Conservation (phyloP, 2,797 vertebrate species). For the Eulemur albifrons region DNA sequence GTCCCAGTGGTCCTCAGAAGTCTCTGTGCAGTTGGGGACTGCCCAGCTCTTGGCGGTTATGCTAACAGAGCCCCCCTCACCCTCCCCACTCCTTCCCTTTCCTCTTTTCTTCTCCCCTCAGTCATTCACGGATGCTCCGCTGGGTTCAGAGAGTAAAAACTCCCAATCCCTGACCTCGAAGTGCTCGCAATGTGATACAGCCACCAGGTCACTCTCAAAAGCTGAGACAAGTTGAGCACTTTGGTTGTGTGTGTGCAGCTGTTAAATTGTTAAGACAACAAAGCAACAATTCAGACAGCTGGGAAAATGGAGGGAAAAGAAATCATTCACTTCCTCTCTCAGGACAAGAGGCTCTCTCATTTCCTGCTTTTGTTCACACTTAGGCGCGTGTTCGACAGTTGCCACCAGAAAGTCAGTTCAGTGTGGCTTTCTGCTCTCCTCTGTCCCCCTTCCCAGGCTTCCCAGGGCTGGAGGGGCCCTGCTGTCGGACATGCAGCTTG, state of each 20-base stretch:
- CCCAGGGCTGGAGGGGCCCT: accelerated
- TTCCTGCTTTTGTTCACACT: constrained; percentile 67
- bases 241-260: not conserved
- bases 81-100: no score
- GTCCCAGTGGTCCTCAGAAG: not conserved
- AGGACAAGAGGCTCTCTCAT: not conserved
- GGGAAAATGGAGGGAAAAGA: not conserved
- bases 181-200: not conserved
- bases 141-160: not conserved
- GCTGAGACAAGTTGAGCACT: not conserved
- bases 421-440: constrained; percentile 43
- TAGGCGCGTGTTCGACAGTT: not conserved
- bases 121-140: not conserved
- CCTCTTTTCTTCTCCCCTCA: not conserved
- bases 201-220: not conserved
- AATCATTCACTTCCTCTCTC: not conserved
- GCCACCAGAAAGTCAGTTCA: not conserved
- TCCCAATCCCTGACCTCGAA: not conserved
- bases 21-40: not conserved
- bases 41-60: not conserved
- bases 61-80: no score
- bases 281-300: not conserved
- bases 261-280: not conserved
- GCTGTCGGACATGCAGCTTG: accelerated
- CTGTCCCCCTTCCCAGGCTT: not conserved